phyloP scores from a whole-genome alignment of 2,888 invertebrate species.

The Pimpla rufipes region DNA sequence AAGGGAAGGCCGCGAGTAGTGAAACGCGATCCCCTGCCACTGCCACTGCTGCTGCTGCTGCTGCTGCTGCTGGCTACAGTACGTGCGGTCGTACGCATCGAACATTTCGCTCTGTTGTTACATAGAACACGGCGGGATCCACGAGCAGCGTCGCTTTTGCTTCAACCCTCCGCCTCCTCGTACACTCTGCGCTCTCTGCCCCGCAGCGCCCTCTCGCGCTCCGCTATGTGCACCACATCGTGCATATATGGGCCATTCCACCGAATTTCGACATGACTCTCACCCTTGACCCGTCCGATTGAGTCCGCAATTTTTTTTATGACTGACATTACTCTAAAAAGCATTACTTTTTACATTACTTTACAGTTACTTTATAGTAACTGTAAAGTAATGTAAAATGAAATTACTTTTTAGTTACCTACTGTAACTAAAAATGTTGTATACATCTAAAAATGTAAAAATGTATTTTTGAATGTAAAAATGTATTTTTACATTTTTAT shows the following conservation, averaged over 20 bases:
- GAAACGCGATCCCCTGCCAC: conserved; percentile 46
- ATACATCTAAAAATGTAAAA: no score
- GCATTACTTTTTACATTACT: no score
- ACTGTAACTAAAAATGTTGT: no score
- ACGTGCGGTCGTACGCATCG: conserved; percentile 69
- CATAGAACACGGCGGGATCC: conserved; percentile 33
- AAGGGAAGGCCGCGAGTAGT: conserved; percentile 38
- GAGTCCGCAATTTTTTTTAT: no score
- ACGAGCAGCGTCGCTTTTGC: conserved; percentile 41
- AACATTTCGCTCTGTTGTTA: conserved; percentile 61
- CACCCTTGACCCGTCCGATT: no score
- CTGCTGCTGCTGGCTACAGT: conserved; percentile 69
- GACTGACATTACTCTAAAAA: no score
- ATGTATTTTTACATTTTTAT: no score
- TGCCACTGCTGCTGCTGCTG: conserved; percentile 15
- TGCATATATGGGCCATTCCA: conserved; percentile 37
- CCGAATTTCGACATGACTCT: no score
- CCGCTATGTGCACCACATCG: conserved; percentile 25
- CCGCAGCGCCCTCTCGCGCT: conserved; percentile 2
- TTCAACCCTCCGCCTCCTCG: conserved; percentile 35
- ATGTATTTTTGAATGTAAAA: no score
- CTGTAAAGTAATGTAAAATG: no score
- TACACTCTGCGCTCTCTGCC: not conserved
- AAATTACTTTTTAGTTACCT: no score
- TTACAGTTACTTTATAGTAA: no score